Evolutionary conservation across 1,140 invertebrate species (phyloP), one percentile per base, ranked within the genome.

Genomic region (Artemia franciscana): DNA sequence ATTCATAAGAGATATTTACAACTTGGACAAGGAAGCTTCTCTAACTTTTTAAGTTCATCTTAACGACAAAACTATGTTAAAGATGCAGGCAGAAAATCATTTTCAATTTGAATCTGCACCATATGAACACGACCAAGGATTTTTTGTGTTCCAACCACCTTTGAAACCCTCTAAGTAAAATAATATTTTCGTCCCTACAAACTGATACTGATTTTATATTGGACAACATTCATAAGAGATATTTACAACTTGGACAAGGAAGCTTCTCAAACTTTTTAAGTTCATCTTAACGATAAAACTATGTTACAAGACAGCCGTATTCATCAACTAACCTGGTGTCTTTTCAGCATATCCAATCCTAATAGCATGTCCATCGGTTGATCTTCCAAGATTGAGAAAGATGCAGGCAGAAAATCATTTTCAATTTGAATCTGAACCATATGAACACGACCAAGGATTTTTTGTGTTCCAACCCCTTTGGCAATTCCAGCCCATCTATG

Each of bases 281-380:
- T 51, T 9, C 7, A 51, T 51, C 30, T 9, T 51, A 51, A 9
- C n/a, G 27, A 15, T 24, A 24, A 26, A 25, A 9, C 5, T 5
- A 59, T 7, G 7, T 5, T 15, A 26, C 12, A n/a, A n/a, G n/a
- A n/a, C n/a, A n/a, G n/a, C n/a, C n/a, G 64, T 63, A n/a, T n/a
- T n/a, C n/a, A n/a, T n/a, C n/a, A n/a, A n/a, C 26, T 67, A 72
- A 85, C 83, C 75, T 91, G 88, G 78, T 98, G 94, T 66, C 94
- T 76, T 75, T 91, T 93, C 0, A 98, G 76, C 91, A 98, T 97
- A 70, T 98, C 94, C 26, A 98, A 77, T 0, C 94, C 94, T 4
- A 98, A 75, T 21, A 98, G 74, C 90, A 98, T 96, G 70, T 98
- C 94, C 91, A 98, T 96, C 3, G 89, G 86, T 72, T 98, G 93